Conservation (phyloP, 2,888 invertebrate species). For the Hesperia comma region DNA sequence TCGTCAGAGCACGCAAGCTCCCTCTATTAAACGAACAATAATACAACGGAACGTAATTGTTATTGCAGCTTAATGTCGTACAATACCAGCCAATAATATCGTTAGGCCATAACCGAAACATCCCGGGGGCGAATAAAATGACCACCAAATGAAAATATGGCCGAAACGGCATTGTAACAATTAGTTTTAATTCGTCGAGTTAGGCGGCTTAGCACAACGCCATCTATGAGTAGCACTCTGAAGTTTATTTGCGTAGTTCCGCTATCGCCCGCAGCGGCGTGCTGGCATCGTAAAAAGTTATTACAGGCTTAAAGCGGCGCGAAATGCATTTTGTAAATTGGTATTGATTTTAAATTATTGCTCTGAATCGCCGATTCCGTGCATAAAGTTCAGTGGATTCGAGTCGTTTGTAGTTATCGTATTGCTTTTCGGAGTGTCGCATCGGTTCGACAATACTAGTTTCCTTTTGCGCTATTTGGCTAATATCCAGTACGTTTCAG, state of each 20-base stretch:
- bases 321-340: conserved; percentile 45
- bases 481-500: background rate
- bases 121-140: conserved; percentile 47
- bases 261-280: conserved; percentile 52
- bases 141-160: conserved; percentile 65
- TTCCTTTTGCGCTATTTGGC: conserved; percentile 9
- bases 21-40: conserved; percentile 61
- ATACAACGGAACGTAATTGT: conserved; percentile 58
- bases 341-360: conserved; percentile 48
- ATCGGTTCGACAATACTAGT: conserved; percentile 6
- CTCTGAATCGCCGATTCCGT: conserved; percentile 30
- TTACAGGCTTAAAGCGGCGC: conserved; percentile 40
- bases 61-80: conserved; percentile 54
- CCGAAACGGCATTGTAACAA: conserved; percentile 46
- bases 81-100: conserved; percentile 49
- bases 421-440: conserved; percentile 18
- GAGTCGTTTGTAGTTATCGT: conserved; percentile 22
- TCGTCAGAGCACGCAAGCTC: conserved; percentile 50
- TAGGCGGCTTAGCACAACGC: conserved; percentile 58
- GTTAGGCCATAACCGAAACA: conserved; percentile 48
- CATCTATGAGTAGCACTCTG: conserved; percentile 59
- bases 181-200: conserved; percentile 59
- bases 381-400: conserved; percentile 33
- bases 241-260: conserved; percentile 61
- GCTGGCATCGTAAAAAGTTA: conserved; percentile 54